phyloP scores from a whole-genome alignment of 2,888 invertebrate genomes.

The Drosophila niveifrons region DNA sequence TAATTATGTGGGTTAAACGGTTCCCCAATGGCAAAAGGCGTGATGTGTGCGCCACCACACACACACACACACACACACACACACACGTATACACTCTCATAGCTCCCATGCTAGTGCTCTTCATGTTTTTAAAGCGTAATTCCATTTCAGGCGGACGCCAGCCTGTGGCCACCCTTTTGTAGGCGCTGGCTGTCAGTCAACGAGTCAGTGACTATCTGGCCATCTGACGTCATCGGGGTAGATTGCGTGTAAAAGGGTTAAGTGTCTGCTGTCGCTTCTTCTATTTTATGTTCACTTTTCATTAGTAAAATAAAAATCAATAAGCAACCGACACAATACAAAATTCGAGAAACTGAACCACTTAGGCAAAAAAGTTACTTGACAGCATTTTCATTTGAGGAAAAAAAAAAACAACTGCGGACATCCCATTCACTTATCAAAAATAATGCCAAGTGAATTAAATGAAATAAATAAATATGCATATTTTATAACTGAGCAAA shows the following conservation, averaged over 20 bases:
- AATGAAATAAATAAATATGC: slow-evolving; percentile 13
- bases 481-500: slow-evolving; percentile 1
- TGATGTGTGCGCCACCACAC: slow-evolving; percentile 50
- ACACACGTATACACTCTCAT: slow-evolving; percentile 8
- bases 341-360: slow-evolving; percentile 17
- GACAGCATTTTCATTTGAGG: slow-evolving; percentile 14
- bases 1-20: slow-evolving; percentile 78
- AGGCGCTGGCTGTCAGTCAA: slow-evolving; percentile 45
- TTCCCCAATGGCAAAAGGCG: slow-evolving; percentile 56
- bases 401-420: slow-evolving; percentile 4
- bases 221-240: slow-evolving; percentile 76
- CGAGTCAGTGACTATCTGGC: slow-evolving; percentile 27
- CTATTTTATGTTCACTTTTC: slow-evolving; percentile 72
- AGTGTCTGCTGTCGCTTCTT: slow-evolving; percentile 51
- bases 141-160: slow-evolving; percentile 34
- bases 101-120: slow-evolving; percentile 23
- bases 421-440: slow-evolving; percentile 7
- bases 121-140: slow-evolving; percentile 61
- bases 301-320: slow-evolving; percentile 78
- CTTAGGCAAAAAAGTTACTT: slow-evolving; percentile 24
- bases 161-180: slow-evolving; percentile 24
- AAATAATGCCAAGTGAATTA: slow-evolving; percentile 4
- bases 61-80: slow-evolving; percentile 7
- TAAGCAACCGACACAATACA: slow-evolving; percentile 40
- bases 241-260: slow-evolving; percentile 80